Conservation (phyloP, 2,888 invertebrate species). For the Diplolepis rosae region DNA sequence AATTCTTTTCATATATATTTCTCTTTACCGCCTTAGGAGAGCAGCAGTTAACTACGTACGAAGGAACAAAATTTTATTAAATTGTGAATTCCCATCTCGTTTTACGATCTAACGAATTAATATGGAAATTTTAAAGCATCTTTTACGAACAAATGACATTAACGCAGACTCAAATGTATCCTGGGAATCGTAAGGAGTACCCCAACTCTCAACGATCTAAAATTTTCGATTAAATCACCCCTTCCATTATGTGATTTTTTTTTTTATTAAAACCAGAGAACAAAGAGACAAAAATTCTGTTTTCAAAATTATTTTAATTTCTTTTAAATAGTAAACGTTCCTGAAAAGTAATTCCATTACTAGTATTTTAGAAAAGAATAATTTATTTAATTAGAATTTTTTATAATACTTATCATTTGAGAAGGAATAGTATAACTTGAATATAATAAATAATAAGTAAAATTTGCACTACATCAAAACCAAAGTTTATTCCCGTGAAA, state of each 20-base stretch:
- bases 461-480: not conserved
- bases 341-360: too few relatives aligned
- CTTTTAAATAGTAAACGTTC: too few relatives aligned
- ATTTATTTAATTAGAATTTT: too few relatives aligned
- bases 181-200: constrained; percentile 31
- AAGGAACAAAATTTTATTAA: constrained; percentile 47
- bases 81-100: not conserved
- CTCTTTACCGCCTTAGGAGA: constrained; percentile 38
- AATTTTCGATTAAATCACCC: not conserved
- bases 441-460: not conserved
- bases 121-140: constrained; percentile 65
- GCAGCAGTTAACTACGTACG: constrained; percentile 40
- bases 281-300: not conserved
- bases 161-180: constrained; percentile 52
- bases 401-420: too few relatives aligned
- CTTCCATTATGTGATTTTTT: not conserved
- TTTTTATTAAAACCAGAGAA: not conserved
- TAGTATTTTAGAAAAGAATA: too few relatives aligned
- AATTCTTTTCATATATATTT: not conserved
- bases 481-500: not conserved
- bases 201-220: not conserved
- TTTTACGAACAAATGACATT: constrained; percentile 55
- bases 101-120: constrained; percentile 22
- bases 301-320: too few relatives aligned
- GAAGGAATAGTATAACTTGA: constrained; percentile 16